Evolutionary conservation across 2,888 invertebrate genomes (phyloP).

Genomic region (Sarcophaga rosellei): DNA sequence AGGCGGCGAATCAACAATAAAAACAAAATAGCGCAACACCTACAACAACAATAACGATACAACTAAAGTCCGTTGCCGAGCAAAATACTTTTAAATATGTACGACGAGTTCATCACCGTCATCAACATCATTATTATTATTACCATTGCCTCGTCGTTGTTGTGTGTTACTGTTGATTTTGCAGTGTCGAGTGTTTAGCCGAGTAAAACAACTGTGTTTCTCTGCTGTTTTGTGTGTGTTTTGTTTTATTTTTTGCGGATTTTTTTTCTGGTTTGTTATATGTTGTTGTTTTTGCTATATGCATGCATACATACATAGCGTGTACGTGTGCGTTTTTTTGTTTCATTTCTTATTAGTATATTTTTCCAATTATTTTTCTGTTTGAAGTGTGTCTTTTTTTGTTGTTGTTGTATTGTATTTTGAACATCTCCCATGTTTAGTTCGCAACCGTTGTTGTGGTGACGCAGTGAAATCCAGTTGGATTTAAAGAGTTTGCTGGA

Average conservation of each 20-base stretch:
- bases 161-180: slow-evolving; percentile 43
- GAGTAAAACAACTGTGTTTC: slow-evolving; percentile 67
- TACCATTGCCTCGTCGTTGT: slow-evolving; percentile 29
- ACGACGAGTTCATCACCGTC: slow-evolving; percentile 48
- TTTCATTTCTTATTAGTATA: slow-evolving; percentile 66
- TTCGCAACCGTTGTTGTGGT: slow-evolving; percentile 64
- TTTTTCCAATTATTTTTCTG: slow-evolving; percentile 68
- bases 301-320: slow-evolving; percentile 6
- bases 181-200: slow-evolving; percentile 68
- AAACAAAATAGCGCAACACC: slow-evolving; percentile 39
- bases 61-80: slow-evolving; percentile 68
- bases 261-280: slow-evolving; percentile 4
- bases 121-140: slow-evolving; percentile 1
- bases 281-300: slow-evolving; percentile 39
- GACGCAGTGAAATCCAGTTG: slow-evolving; percentile 69
- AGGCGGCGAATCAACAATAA: neutral
- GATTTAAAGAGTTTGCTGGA: slow-evolving; percentile 67
- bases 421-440: slow-evolving; percentile 66
- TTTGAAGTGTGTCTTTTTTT: slow-evolving; percentile 65
- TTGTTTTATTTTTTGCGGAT: slow-evolving; percentile 44
- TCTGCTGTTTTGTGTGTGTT: slow-evolving; percentile 29
- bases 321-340: slow-evolving; percentile 29
- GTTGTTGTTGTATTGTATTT: slow-evolving; percentile 48
- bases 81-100: slow-evolving; percentile 57
- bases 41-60: slow-evolving; percentile 32